phyloP scores from a whole-genome alignment of 2,888 invertebrate species.

The Fragum whitleyi region DNA sequence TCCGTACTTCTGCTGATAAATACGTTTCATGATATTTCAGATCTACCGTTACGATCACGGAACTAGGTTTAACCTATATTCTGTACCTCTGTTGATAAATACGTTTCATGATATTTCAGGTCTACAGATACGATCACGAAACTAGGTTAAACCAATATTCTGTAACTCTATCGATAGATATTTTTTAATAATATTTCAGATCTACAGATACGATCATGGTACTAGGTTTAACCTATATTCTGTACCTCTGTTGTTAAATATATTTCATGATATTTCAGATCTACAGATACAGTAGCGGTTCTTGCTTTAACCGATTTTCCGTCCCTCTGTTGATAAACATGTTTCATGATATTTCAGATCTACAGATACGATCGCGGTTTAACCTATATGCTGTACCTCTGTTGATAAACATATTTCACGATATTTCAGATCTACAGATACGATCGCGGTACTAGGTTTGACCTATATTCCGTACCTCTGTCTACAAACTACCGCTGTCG shows the following conservation, averaged over 20 bases:
- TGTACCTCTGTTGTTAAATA: conserved; percentile 55
- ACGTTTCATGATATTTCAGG: conserved; percentile 12
- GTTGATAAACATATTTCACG: conserved; percentile 40
- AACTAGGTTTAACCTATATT: conserved; percentile 33
- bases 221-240: too few species aligned
- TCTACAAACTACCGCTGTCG: conserved; percentile 55
- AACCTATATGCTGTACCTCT: conserved; percentile 55
- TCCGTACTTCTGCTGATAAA: too few species aligned
- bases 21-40: conserved; percentile 41
- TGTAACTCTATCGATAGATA: too few species aligned
- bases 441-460: conserved; percentile 23
- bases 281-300: too few species aligned
- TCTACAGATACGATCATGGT: too few species aligned
- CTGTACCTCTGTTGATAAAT: conserved; percentile 62
- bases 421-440: conserved; percentile 54
- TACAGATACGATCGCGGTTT: conserved; percentile 43
- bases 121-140: too few species aligned
- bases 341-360: conserved; percentile 40
- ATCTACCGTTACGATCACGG: too few species aligned
- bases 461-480: conserved; percentile 59
- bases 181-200: too few species aligned
- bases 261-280: conserved; percentile 34
- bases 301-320: conserved; percentile 30
- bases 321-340: conserved; percentile 60
- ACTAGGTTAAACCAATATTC: too few species aligned